Evolutionary conservation across 1,140 invertebrate genomes (phyloP), one percentile per base, ranked within the genome.

Genomic region (Maniola jurtina): DNA sequence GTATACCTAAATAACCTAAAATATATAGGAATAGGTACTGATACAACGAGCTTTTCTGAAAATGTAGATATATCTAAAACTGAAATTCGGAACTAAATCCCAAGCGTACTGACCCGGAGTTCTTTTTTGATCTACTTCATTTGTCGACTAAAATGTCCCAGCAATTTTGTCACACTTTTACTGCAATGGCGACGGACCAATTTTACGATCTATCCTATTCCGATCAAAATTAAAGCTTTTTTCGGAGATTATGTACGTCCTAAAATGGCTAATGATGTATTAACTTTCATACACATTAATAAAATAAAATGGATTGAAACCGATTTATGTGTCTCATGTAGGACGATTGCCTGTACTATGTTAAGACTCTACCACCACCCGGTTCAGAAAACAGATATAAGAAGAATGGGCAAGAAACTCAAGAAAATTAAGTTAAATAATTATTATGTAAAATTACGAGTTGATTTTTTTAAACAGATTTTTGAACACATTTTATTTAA

Each of bases 61-160:
- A 45, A 45, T 45, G 9, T 11, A 45, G 42, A 6, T 6, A 11
- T 13, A 13, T 2, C 42, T 45, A n/a, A 45, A 45, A 45, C 42
- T 45, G 13, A 45, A 45, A 45, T 45, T 45, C 42, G 42, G 13
- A 13, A 9, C 13, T 11, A n/a, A 45, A 45, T 45, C 42, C 42
- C 42, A 2, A 45, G 42, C 11, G 42, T 45, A 45, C 42, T 45
- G 42, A 45, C 42, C 42, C 5, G 10, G 42, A 52, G n/a, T 52
- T 52, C 48, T 52, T 33, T 52, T 52, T 52, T 52, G 48, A 52
- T 52, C 48, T 25, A 52, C 14, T 52, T 52, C 48, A 33, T 52
- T 52, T 52, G 48, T 52, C 48, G 25, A 52, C 48, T 52, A 52
- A 52, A 52, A 33, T 52, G 48, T 52, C 48, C 48, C 48, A 52